Evolutionary conservation across 30 jellyfish, hydroid and myxozoan species (phyloP).

Genomic region (Turritopsis rubra): DNA sequence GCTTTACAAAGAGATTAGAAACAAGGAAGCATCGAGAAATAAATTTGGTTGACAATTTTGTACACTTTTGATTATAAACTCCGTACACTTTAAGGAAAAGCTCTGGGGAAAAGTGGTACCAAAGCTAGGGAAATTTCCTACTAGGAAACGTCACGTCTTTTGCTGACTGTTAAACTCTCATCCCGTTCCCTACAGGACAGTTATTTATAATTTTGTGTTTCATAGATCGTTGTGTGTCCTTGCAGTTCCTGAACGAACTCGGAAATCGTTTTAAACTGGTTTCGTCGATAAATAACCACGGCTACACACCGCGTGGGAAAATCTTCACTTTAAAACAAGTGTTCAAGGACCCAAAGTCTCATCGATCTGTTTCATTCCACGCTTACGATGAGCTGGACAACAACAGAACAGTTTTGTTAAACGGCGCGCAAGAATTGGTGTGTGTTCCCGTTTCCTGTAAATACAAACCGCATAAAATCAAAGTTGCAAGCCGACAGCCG

Average conservation of each 20-base stretch:
- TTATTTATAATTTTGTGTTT: not conserved
- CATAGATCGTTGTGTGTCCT: slow-evolving; percentile 82
- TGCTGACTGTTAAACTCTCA: too few species aligned
- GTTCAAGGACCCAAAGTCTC: slow-evolving; percentile 76
- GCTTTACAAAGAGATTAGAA: too few species aligned
- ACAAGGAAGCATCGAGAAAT: too few species aligned
- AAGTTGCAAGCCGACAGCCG: slow-evolving; percentile 25
- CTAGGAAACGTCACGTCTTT: too few species aligned
- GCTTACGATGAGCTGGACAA: slow-evolving; percentile 72
- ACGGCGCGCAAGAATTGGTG: slow-evolving; percentile 32
- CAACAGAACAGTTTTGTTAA: slow-evolving; percentile 22
- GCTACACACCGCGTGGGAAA: slow-evolving; percentile 89
- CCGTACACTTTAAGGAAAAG: too few species aligned
- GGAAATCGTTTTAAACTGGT: slow-evolving; percentile 83
- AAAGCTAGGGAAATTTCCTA: too few species aligned
- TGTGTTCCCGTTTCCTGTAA: slow-evolving; percentile 33
- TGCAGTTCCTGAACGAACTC: slow-evolving; percentile 58
- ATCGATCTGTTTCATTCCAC: slow-evolving; percentile 59
- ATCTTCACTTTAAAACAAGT: slow-evolving; percentile 76
- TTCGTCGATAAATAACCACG: slow-evolving; percentile 86
- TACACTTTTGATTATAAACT: too few species aligned
- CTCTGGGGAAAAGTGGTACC: too few species aligned
- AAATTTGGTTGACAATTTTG: too few species aligned
- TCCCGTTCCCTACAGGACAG: too few species aligned
- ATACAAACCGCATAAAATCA: slow-evolving; percentile 17